Evolutionary conservation across 2,113 vertebrate genomes (phyloP).

Genomic region (Hemiscyllium ocellatum): DNA sequence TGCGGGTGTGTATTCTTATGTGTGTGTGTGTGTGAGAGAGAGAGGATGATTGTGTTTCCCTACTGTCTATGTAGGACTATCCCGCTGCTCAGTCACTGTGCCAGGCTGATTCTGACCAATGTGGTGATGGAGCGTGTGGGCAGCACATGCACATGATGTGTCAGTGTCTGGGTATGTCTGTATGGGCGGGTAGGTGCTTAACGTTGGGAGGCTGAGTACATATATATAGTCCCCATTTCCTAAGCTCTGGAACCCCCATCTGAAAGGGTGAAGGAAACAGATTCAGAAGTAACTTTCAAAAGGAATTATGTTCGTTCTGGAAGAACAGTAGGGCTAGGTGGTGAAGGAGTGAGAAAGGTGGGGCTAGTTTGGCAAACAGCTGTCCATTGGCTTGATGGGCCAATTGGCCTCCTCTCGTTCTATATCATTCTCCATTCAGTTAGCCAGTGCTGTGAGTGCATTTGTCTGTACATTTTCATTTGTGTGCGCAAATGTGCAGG

Average conservation of each 20-base stretch:
- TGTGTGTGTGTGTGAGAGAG: too few relatives aligned
- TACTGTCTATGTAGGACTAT: too few relatives aligned
- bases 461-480: background rate
- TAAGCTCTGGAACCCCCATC: background rate
- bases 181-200: background rate
- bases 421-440: background rate
- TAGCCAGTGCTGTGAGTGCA: background rate
- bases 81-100: too few relatives aligned
- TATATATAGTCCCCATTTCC: background rate
- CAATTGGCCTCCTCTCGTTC: background rate
- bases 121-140: too few relatives aligned
- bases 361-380: background rate
- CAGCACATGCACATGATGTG: too few relatives aligned
- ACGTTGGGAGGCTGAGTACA: too few relatives aligned
- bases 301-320: background rate
- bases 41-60: too few relatives aligned
- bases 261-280: background rate
- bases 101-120: too few relatives aligned
- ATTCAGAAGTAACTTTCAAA: background rate
- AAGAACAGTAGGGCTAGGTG: background rate
- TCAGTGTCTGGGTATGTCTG: background rate
- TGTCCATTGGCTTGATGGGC: too few relatives aligned
- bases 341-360: background rate
- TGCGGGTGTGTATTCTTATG: too few relatives aligned
- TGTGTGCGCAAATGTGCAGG: background rate